Percentiles rank a stretch among this genome's conserved stretches.
Conservation (phyloP, 92 coral and sea anemone genomes). For the Porites lobata region DNA sequence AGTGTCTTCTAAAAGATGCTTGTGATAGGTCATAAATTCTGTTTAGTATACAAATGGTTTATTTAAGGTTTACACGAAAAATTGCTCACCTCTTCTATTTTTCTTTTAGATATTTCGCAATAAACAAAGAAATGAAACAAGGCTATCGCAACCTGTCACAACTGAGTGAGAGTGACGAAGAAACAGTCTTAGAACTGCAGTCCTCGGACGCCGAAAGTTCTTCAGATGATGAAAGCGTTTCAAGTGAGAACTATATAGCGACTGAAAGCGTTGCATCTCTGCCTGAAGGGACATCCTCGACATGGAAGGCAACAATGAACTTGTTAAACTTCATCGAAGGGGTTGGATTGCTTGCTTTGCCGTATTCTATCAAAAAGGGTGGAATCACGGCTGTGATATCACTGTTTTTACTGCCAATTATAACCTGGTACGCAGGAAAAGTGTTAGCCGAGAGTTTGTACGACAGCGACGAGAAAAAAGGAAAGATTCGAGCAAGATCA, state of each 20-base stretch:
- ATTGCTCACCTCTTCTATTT: no score
- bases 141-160: no score
- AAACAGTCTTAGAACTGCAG: not conserved
- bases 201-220: not conserved
- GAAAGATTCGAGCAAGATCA: conserved; percentile 37
- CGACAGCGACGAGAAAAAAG: conserved; percentile 25
- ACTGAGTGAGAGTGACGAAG: not conserved
- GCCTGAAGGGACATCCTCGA: not conserved
- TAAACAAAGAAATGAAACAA: no score
- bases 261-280: not conserved
- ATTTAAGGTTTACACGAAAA: no score
- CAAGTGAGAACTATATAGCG: no score
- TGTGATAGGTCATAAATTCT: no score
- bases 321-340: conserved; percentile 53
- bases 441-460: conserved; percentile 56
- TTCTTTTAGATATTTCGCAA: no score
- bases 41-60: no score
- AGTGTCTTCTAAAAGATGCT: no score
- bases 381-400: conserved; percentile 57
- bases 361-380: conserved; percentile 55
- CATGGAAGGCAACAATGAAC: conserved; percentile 53
- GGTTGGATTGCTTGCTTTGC: conserved; percentile 48
- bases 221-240: not conserved
- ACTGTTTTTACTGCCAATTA: conserved; percentile 37
- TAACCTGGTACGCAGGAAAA: conserved; percentile 48